Base-by-base conservation (phyloP, 2,113 vertebrate species). In the Delphinapterus leucas region DNA sequence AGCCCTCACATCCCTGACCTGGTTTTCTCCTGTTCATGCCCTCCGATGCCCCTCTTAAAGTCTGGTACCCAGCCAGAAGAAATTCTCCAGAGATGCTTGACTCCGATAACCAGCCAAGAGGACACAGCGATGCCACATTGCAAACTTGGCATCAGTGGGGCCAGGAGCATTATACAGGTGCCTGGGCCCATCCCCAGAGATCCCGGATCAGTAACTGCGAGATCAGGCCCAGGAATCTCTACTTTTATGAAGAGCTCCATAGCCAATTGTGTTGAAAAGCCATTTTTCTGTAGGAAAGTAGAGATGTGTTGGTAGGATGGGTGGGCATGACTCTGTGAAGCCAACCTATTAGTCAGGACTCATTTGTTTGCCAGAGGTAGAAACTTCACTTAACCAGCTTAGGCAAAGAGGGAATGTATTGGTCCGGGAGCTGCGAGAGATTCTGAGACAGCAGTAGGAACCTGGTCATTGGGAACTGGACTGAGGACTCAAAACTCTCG, bases 91-190 rank as follows among this genome's bases (percentile, higher is more conserved):
- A 82, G 21, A 47, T 14, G 14, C 68, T 31, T 33, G 44, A 58
- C 7, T 8, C 53, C 2, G 7, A 41, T 3, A 79, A 17, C 26
- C 28, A 61, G 85, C n/a, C 70, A 17, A n/a, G 41, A 61, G 84
- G 47, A 65, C 8, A 3, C 1, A 1, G 76, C 0, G 55, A 38
- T 1, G 20, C 31, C 63, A 17, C 0, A 0, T 26, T 3, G n/a
- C n/a, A 31, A 23, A 38, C 31, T 8, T 8, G 68, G n/a, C 33
- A 1, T 67, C 31, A 11, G 60, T 6, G 38, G 53, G 47, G 9
- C 49, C 2, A 3, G 18, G 0, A 60, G 9, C 31, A 1, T 49
- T 1, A 4, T 3, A 5, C 23, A 8, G 44, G 55, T 60, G 44
- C 25, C 55, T 5, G 33, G 28, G 38, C 14, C 44, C 2, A 0